phyloP scores from a whole-genome alignment of 2,888 invertebrate species.

The Drosophila antonietae region DNA sequence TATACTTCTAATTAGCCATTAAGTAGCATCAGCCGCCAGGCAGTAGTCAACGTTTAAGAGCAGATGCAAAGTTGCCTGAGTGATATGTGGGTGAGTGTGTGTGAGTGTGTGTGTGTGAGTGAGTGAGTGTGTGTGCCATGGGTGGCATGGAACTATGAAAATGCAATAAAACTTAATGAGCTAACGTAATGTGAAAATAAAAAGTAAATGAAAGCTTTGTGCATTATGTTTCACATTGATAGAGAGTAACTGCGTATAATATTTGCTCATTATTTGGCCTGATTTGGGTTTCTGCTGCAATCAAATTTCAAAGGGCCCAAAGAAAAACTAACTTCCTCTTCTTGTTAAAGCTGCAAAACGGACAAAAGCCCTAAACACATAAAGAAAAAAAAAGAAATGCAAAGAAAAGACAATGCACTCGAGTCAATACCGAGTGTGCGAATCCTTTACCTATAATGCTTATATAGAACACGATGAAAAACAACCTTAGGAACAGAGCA shows the following conservation, averaged over 20 bases:
- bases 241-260: constrained; percentile 8
- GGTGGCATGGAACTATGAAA: constrained; percentile 40
- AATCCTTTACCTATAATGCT: constrained; percentile 51
- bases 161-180: constrained; percentile 76
- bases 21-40: constrained; percentile 56
- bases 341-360: constrained; percentile 31
- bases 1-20: constrained; percentile 80
- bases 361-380: constrained; percentile 20
- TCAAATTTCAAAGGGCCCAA: constrained; percentile 24
- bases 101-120: constrained; percentile 13
- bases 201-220: constrained; percentile 50
- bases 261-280: constrained; percentile 29
- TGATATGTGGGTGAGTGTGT: constrained; percentile 12
- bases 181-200: constrained; percentile 63
- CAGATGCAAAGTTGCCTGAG: constrained; percentile 21
- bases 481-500: constrained; percentile 24
- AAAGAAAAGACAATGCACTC: constrained; percentile 39
- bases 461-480: constrained; percentile 32
- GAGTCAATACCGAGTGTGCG: constrained; percentile 40
- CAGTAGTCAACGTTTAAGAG: constrained; percentile 49
- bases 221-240: constrained; percentile 23
- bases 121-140: constrained; percentile 12
- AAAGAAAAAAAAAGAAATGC: constrained; percentile 9
- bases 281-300: constrained; percentile 25
- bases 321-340: constrained; percentile 8